phyloP scores from a whole-genome alignment of 2,888 invertebrate genomes.

The Metallyticus violacea region DNA sequence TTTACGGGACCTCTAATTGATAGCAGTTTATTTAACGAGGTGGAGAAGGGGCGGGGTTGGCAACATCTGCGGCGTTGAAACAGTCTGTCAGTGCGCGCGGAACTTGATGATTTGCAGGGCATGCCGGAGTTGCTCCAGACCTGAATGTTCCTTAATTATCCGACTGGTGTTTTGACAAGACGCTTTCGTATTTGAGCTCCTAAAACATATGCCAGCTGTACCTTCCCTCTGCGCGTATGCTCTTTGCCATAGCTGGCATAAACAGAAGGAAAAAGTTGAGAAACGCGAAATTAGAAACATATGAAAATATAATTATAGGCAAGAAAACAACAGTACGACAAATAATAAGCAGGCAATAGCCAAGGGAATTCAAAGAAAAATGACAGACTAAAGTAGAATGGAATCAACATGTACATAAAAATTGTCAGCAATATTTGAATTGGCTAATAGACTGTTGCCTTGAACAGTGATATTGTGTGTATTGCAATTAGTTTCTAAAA shows the following conservation, averaged over 20 bases:
- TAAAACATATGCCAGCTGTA: no score
- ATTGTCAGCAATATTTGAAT: no score
- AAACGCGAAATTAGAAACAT: no score
- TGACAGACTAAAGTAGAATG: no score
- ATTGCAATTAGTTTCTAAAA: no score
- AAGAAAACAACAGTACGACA: neutral
- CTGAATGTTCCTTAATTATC: neutral
- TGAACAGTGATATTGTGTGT: no score
- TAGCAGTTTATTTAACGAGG: neutral
- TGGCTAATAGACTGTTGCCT: no score
- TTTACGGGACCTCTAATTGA: neutral
- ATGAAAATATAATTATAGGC: no score
- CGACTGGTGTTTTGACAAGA: neutral
- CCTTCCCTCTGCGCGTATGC: neutral
- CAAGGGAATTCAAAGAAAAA: neutral
- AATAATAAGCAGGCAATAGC: neutral
- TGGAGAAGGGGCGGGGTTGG: no score
- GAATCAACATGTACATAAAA: no score
- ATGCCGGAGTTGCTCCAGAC: neutral
- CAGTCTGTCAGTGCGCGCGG: neutral
- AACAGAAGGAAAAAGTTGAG: neutral
- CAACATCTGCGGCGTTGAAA: neutral
- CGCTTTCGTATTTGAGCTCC: neutral
- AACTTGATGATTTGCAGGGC: neutral
- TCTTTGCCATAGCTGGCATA: no score